Evolutionary conservation across 2,888 invertebrate species (phyloP).

Genomic region (Gymnoscelis rufifasciata): DNA sequence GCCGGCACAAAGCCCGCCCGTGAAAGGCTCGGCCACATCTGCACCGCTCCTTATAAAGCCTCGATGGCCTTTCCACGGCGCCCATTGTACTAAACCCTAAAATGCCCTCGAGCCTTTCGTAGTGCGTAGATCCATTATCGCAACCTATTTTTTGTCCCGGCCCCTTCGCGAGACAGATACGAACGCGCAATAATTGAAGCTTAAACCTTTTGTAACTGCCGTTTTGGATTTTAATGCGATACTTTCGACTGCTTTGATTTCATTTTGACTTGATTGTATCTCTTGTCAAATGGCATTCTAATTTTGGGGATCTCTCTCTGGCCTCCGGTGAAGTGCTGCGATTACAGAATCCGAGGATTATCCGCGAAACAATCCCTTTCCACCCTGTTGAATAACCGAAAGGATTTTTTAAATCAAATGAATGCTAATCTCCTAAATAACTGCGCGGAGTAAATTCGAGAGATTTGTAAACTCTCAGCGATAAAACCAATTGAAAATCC

Average conservation of each 20-base stretch:
- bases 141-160: conserved; percentile 54
- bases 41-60: conserved; percentile 60
- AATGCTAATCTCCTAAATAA: conserved; percentile 1
- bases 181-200: conserved; percentile 70
- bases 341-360: conserved; percentile 4
- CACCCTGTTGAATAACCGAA: background rate
- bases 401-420: conserved; percentile 3
- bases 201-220: conserved; percentile 55
- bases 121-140: conserved; percentile 51
- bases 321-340: conserved; percentile 8
- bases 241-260: conserved; percentile 45
- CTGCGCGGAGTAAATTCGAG: conserved; percentile 1
- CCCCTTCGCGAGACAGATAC: conserved; percentile 66
- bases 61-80: conserved; percentile 57
- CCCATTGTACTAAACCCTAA: conserved; percentile 61
- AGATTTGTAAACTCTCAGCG: conserved; percentile 4
- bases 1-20: conserved; percentile 49
- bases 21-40: conserved; percentile 49
- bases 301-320: conserved; percentile 25
- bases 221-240: conserved; percentile 56
- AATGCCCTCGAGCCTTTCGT: conserved; percentile 48
- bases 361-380: background rate
- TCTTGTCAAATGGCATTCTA: conserved; percentile 35
- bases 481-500: conserved; percentile 6
- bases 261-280: conserved; percentile 51